Evolutionary conservation across 1,140 invertebrate genomes (phyloP).

Genomic region (Aphelinus certus): DNA sequence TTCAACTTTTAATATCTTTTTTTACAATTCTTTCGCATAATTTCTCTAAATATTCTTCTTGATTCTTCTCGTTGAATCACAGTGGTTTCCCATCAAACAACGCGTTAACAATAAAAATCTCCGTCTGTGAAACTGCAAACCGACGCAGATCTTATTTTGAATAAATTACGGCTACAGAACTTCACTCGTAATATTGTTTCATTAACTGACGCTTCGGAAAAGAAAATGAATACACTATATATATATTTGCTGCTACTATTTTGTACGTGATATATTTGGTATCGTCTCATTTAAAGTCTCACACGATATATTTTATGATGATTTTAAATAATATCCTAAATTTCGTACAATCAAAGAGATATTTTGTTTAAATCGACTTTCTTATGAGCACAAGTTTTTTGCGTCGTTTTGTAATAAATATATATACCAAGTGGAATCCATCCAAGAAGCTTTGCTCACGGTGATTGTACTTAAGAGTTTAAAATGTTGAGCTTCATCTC

Average conservation of each 20-base stretch:
- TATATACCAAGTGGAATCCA: slow-evolving; percentile 59
- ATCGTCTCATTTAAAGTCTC: slow-evolving; percentile 7
- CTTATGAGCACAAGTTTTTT: slow-evolving; percentile 42
- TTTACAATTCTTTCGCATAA: no score
- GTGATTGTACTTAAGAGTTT: slow-evolving; percentile 62
- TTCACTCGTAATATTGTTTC: slow-evolving; percentile 1
- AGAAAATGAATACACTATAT: background rate
- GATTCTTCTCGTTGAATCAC: background rate
- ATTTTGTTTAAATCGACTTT: slow-evolving; percentile 3
- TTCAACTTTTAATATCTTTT: no score
- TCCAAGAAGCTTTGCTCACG: slow-evolving; percentile 63
- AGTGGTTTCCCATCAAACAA: slow-evolving; percentile 4
- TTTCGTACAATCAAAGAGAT: background rate
- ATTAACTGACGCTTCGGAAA: background rate
- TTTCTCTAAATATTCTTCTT: no score
- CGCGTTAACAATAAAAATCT: slow-evolving; percentile 42
- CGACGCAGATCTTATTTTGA: slow-evolving; percentile 39
- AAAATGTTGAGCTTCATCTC: slow-evolving; percentile 48
- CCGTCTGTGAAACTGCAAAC: slow-evolving; percentile 56
- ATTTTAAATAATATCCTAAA: slow-evolving; percentile 13
- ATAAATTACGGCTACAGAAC: slow-evolving; percentile 34
- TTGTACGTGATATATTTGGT: background rate
- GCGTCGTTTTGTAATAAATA: slow-evolving; percentile 46
- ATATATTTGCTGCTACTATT: slow-evolving; percentile 6
- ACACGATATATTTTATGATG: background rate